phyloP scores from a whole-genome alignment of 2,888 invertebrate genomes.

The Siphonodentalium dalli region DNA sequence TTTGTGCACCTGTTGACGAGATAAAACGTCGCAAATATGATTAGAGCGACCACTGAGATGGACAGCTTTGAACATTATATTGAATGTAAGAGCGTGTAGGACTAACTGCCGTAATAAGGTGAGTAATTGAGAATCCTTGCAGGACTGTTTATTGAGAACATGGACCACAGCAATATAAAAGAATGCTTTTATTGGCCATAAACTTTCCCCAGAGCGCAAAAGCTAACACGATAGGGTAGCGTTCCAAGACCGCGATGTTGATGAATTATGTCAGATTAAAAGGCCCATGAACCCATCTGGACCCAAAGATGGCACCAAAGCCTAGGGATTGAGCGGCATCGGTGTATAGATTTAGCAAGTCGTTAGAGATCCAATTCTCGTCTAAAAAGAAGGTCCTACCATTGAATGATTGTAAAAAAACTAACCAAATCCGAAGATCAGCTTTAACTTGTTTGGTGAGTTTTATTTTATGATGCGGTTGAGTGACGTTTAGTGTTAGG shows the following conservation, averaged over 20 bases:
- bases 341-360: neutral
- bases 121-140: too few species aligned
- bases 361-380: neutral
- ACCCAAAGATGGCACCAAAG: slow-evolving; percentile 1
- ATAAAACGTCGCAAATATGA: too few species aligned
- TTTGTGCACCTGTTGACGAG: too few species aligned
- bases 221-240: slow-evolving; percentile 5
- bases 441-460: slow-evolving; percentile 2
- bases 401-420: slow-evolving; percentile 5
- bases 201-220: neutral
- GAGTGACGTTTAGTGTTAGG: neutral
- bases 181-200: neutral
- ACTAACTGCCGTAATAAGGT: too few species aligned
- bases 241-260: slow-evolving; percentile 2
- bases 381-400: slow-evolving; percentile 2
- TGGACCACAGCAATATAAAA: slow-evolving; percentile 2
- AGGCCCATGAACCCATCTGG: slow-evolving; percentile 3
- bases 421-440: slow-evolving; percentile 3
- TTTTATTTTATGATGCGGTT: neutral
- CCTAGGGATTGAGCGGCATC: slow-evolving; percentile 6
- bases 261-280: neutral
- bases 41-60: too few species aligned
- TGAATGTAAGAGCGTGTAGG: too few species aligned
- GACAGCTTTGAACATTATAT: too few species aligned
- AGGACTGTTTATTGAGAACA: slow-evolving; percentile 9